phyloP scores from a whole-genome alignment of 2,113 vertebrate species.

The Microtus oregoni region DNA sequence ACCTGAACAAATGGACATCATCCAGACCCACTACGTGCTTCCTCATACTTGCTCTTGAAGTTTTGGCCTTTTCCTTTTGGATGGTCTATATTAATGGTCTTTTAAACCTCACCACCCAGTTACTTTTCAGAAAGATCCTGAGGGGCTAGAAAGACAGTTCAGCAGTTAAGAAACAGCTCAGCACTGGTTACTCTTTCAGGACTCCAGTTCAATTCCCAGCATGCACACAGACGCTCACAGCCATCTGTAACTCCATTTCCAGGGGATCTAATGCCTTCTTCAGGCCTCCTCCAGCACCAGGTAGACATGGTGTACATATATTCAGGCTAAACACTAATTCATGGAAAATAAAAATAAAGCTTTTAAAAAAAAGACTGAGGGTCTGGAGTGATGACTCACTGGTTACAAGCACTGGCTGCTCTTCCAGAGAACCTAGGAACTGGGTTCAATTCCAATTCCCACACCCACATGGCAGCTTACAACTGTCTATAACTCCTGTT shows the following conservation, averaged over 20 bases:
- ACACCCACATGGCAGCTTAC: too few species aligned
- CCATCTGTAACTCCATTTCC: background rate
- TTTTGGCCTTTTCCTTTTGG: background rate
- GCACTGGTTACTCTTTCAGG: background rate
- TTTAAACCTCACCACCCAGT: background rate
- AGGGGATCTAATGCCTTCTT: background rate
- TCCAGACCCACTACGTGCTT: accelerated
- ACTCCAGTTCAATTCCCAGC: background rate
- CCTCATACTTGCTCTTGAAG: background rate
- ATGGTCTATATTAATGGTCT: background rate
- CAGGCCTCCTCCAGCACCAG: background rate
- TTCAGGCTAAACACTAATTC: background rate
- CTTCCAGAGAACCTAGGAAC: too few species aligned
- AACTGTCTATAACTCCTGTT: too few species aligned
- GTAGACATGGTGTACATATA: background rate
- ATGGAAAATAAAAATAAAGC: background rate
- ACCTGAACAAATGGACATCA: too few species aligned
- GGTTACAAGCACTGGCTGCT: too few species aligned
- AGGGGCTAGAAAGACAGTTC: background rate
- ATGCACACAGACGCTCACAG: background rate
- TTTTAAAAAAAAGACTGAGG: background rate
- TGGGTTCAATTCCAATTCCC: too few species aligned
- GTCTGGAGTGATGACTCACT: too few species aligned
- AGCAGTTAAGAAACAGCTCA: background rate
- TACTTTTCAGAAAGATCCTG: background rate